Percentiles rank a stretch among this genome's conserved stretches.
These are phyloP conservation scores for Piscicola geometra DNA, from an alignment of 2,888 invertebrate species.

Conservation along the genomic window DNA sequence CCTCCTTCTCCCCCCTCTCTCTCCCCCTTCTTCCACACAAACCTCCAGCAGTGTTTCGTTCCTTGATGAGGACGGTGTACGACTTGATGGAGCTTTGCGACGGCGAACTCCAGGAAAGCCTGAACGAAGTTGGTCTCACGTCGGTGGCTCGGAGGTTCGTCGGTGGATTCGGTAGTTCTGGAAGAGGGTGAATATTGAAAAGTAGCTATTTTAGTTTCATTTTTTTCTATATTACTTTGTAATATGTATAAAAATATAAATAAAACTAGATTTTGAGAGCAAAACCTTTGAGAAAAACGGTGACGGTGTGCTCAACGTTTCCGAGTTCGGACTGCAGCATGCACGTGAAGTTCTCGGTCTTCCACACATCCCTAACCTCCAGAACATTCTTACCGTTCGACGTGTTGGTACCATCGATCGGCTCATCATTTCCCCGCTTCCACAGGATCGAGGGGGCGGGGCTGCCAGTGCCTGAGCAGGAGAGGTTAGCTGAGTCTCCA, in stretches of 20 bases:
- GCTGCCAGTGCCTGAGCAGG: constrained; percentile 93
- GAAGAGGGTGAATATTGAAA: background rate
- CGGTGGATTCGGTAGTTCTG: constrained; percentile 86
- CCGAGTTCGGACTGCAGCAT: constrained; percentile 90
- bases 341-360: constrained; percentile 94
- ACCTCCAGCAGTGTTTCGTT: constrained; percentile 3
- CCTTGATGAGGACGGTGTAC: constrained; percentile 90
- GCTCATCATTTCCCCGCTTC: constrained; percentile 60
- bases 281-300: constrained; percentile 87
- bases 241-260: no score
- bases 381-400: constrained; percentile 74
- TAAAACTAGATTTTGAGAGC: no score
- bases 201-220: background rate
- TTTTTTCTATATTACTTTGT: no score
- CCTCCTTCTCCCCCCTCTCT: no score
- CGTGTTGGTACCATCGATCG: constrained; percentile 67
- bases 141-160: constrained; percentile 83
- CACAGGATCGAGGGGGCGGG: constrained; percentile 92
- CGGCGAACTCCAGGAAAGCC: constrained; percentile 75
- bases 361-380: constrained; percentile 76
- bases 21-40: no score
- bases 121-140: constrained; percentile 85
- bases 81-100: constrained; percentile 71
- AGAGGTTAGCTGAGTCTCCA: constrained; percentile 82
- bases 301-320: constrained; percentile 78